Evolutionary conservation across 2,888 invertebrate genomes (phyloP).

Genomic region (Neoascia interrupta): DNA sequence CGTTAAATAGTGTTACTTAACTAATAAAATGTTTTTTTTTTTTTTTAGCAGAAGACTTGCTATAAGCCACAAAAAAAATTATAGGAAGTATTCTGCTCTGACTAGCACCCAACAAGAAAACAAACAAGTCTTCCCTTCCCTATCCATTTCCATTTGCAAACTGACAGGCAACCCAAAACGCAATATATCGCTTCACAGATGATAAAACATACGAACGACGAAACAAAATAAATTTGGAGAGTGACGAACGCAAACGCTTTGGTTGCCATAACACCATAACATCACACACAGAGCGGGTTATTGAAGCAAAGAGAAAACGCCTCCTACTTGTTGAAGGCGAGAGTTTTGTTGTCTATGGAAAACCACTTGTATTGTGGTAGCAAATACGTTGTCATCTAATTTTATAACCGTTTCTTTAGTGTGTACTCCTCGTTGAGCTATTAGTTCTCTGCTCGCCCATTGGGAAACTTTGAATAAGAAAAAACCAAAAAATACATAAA

Average conservation of each 20-base stretch:
- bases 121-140: conserved; percentile 22
- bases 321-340: conserved; percentile 65
- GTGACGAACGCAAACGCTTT: conserved; percentile 53
- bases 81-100: too few relatives aligned
- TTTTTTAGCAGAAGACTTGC: conserved; percentile 18
- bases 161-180: conserved; percentile 3
- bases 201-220: conserved; percentile 1
- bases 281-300: conserved; percentile 19
- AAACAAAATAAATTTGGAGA: conserved; percentile 45
- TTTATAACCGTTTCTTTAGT: conserved; percentile 52
- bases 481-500: conserved; percentile 31
- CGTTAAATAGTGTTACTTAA: not conserved
- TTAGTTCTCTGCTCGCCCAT: conserved; percentile 25
- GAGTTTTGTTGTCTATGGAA: conserved; percentile 37
- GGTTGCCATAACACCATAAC: conserved; percentile 19
- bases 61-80: too few relatives aligned
- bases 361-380: conserved; percentile 38
- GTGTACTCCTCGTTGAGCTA: conserved; percentile 31
- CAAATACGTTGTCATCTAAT: conserved; percentile 51
- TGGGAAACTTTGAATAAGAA: not conserved
- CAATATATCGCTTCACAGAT: too few relatives aligned
- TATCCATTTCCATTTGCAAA: conserved; percentile 15
- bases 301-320: conserved; percentile 53
- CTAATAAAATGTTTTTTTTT: too few relatives aligned
- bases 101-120: not conserved